Evolutionary conservation across 1,140 invertebrate species (phyloP), one percentile per base, ranked within the genome.

Genomic region (Drosophila pallidifrons): DNA sequence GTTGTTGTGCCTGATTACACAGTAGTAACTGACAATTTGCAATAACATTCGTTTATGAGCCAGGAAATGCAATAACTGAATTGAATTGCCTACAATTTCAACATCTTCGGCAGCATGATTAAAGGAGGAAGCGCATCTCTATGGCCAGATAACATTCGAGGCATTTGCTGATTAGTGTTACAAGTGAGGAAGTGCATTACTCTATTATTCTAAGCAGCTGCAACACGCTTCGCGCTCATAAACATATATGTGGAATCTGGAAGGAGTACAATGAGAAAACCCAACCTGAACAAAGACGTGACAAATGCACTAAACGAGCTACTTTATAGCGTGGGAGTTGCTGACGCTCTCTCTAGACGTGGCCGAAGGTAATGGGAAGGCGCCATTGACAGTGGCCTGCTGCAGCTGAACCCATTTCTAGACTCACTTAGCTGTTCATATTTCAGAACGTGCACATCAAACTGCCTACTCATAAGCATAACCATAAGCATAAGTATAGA

Each of bases 11-110:
- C 66, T 88, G 83, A 87, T 87, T 87, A 72, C 77, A 80, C 85
- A 89, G 85, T 77, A 89, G 85, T 83, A 83, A 77, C 85, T 87
- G 85, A 83, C 77, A 87, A 83, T 88, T 87, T 88, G 73, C 83
- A 64, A 72, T 73, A 68, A 54, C 51, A 74, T 75, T 63, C 28
- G 49, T 49, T 70, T 70, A 75, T 38, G 41, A 45, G 49, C 52
- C 68, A 47, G 61, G 64, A 79, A 55, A 13, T 54, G 74, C 65
- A 51, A 41, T 71, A 51, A 71, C 52, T 63, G 45, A 47, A 64
- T 64, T 57, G n/a, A 52, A 49, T 64, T 51, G 46, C 13, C 30
- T 8, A 11, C 45, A 41, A 63, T 51, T 25, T 13, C 30, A 20
- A 11, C n/a, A 5, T 10, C 32, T 51, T 13, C n/a, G 41, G 41